These are phyloP conservation scores for Falco novaeseelandiae DNA, from an alignment of 2,797 vertebrate genomes.

Conservation along the genomic window DNA sequence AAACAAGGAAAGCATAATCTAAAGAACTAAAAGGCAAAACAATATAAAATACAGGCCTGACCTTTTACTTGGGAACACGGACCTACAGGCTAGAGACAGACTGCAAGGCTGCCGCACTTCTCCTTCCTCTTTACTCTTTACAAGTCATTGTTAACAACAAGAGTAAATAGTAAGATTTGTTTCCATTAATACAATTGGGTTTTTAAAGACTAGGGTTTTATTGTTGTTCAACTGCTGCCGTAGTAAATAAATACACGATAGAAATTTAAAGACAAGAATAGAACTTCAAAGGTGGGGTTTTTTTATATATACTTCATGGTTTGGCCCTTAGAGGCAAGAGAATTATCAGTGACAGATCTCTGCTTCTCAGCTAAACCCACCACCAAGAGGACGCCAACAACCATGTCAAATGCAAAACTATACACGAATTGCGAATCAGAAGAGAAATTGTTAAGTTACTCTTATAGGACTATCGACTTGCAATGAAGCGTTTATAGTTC, in stretches of 20 bases:
- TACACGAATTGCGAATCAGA: neutral
- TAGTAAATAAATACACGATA: neutral
- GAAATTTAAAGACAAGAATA: neutral
- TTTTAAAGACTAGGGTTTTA: neutral
- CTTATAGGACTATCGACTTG: neutral
- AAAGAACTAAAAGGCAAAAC: neutral
- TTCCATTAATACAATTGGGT: neutral
- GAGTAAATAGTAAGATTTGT: neutral
- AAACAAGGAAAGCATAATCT: neutral
- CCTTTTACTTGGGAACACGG: neutral
- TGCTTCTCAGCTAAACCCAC: neutral
- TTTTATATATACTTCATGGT: neutral
- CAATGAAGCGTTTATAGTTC: neutral
- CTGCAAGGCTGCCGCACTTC: neutral
- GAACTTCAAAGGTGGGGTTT: neutral
- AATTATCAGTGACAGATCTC: neutral
- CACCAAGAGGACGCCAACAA: neutral
- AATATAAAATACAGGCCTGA: neutral
- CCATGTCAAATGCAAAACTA: neutral
- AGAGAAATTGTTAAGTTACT: neutral
- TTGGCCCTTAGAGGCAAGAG: neutral
- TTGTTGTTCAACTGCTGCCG: neutral
- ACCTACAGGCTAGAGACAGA: neutral
- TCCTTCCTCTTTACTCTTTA: neutral
- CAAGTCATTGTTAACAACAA: neutral